Conservation (phyloP, 1,140 invertebrate genomes). For the Zophobas atratus region DNA sequence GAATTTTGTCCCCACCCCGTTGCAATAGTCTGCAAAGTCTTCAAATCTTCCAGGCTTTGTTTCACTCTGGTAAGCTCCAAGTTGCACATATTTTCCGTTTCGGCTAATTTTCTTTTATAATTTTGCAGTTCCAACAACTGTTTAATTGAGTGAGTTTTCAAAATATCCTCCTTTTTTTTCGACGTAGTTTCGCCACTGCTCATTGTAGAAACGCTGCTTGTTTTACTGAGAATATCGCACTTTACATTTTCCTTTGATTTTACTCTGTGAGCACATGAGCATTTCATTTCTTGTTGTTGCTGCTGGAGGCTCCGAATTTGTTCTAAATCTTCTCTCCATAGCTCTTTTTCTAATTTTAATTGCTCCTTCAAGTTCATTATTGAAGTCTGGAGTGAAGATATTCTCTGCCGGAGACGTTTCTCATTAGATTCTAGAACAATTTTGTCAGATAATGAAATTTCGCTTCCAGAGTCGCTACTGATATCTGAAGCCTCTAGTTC, state of each 20-base stretch:
- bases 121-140: slow-evolving; percentile 67
- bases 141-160: slow-evolving; percentile 17
- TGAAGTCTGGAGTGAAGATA: slow-evolving; percentile 18
- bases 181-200: slow-evolving; percentile 21
- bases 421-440: slow-evolving; percentile 25
- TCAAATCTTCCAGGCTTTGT: slow-evolving; percentile 70
- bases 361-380: slow-evolving; percentile 50
- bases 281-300: slow-evolving; percentile 40
- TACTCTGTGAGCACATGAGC: neutral
- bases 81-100: slow-evolving; percentile 74
- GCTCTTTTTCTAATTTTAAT: slow-evolving; percentile 56
- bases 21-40: slow-evolving; percentile 67
- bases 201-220: slow-evolving; percentile 8
- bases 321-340: slow-evolving; percentile 60
- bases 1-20: slow-evolving; percentile 59
- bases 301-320: slow-evolving; percentile 46
- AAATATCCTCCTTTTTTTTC: slow-evolving; percentile 6
- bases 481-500: slow-evolving; percentile 22
- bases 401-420: slow-evolving; percentile 18
- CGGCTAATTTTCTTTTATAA: slow-evolving; percentile 69
- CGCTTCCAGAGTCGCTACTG: slow-evolving; percentile 42
- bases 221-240: slow-evolving; percentile 37
- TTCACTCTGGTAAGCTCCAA: slow-evolving; percentile 71
- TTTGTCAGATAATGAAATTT: slow-evolving; percentile 28
- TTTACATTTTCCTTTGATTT: slow-evolving; percentile 1